Base-by-base conservation (phyloP, 2,797 vertebrate genomes). In the Pipistrellus pygmaeus region DNA sequence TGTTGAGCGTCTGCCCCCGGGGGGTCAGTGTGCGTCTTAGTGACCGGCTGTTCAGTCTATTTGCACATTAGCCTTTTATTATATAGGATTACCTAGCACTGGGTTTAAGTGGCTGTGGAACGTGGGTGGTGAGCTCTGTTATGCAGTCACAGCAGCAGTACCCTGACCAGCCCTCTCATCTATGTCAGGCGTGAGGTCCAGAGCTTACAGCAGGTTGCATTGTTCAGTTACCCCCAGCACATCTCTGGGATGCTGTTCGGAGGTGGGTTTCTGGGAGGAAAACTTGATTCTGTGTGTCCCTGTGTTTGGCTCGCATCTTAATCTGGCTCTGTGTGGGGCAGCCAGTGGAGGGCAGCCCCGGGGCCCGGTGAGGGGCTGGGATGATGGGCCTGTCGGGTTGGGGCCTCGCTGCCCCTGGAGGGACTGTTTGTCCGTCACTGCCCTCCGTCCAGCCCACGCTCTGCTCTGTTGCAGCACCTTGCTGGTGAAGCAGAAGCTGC, bases 401-500 rank as follows among this genome's bases (percentile, higher is more conserved):
- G 84, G 38, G 41, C 8, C 8, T 20, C 21, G 86, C 69, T 69
- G n/a, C 71, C 69, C 30, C 35, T 27, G 0, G 18, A 46, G 6
- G 5, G 46, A 13, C n/a, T n/a, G 13, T 6, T 41, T 53, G 75
- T 46, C 20, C 66, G 44, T 62, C 44, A 2, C 7, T 69, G 55
- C 23, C 10, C 5, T 35, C 18, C 25, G 2, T 6, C 3, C 14
- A 17, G 15, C 95, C 95, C 60, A 1, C 83, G 1, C 55, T 71
- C 21, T 83, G 23, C 62, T 84, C 94, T 95, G n/a, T 98, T 98
- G 66, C 97, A 99, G 99, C 96, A 99, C 99, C 57, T 97, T 99
- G 95, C 99, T 99, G 95, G 99, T 99, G 91, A 99, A 99, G 97
- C 99, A 99, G 98, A 99, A 99, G 95, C 97, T 99, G 64, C 99